Evolutionary conservation across 1,140 invertebrate genomes (phyloP), one percentile per base, ranked within the genome.

Genomic region (Heterodera schachtii): DNA sequence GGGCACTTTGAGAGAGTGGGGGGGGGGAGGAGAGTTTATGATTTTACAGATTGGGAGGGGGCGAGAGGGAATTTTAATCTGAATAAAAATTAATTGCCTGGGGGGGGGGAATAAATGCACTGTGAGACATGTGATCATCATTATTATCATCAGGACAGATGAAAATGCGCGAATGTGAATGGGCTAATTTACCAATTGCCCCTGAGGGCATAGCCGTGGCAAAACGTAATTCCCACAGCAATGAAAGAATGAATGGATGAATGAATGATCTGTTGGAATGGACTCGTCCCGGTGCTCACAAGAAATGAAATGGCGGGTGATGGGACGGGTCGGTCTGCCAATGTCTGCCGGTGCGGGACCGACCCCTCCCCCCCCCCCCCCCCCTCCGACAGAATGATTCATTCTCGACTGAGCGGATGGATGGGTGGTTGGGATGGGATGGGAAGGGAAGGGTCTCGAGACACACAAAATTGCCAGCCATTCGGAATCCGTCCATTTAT

Each of bases 401-500:
- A 60, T 60, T 60, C 57, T 16, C 57, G 57, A 60, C 57, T 60
- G 57, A 16, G 57, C 57, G 57, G 57, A 60, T 16, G 13, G 13
- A 60, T 60, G 57, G 57, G 19, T 11, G 69, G n/a, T n/a, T n/a
- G n/a, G n/a, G n/a, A n/a, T n/a, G n/a, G n/a, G n/a, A n/a, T n/a
- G n/a, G n/a, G n/a, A n/a, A n/a, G 21, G 31, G 69, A 71, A 31
- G 69, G n/a, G 21, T 60, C 13, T 3, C 69, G 69, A 71, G 69
- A n/a, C n/a, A 71, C 57, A 19, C 69, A 19, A 71, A 71, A 71
- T 71, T 71, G 69, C 69, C 69, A 71, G 69, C 69, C 69, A 71
- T 71, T 46, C 31, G 69, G 69, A 60, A 60, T 60, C 57, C 57
- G 57, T 16, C 57, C 57, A 60, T 60, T 60, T 60, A 60, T 60